A percentile compares a stretch with the other conserved stretches of the same genome.
phyloP scores from a whole-genome alignment of 1,140 invertebrate genomes.

The Parapsyche elsis region DNA sequence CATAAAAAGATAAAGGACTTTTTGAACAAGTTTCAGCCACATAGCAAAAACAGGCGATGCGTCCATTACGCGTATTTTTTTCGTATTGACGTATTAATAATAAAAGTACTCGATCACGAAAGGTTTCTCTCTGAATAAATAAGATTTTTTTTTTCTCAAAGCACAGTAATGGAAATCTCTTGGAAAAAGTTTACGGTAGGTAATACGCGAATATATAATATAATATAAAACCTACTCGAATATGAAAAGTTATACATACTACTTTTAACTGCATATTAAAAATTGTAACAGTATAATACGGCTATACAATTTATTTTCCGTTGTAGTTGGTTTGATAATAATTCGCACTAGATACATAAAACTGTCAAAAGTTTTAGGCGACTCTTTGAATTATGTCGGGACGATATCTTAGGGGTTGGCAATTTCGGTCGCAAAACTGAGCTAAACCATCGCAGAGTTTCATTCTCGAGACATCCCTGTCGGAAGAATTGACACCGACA shows the following conservation, averaged over 20 bases:
- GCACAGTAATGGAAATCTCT: background rate
- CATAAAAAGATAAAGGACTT: constrained; percentile 41
- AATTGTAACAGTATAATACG: background rate
- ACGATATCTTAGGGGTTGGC: constrained; percentile 25
- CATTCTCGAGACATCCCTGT: background rate
- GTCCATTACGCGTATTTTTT: constrained; percentile 34
- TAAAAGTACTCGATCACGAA: constrained; percentile 29
- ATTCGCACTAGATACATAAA: constrained; percentile 43
- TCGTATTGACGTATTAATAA: constrained; percentile 37
- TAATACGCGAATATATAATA: background rate
- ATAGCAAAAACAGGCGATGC: constrained; percentile 18
- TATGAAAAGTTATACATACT: background rate
- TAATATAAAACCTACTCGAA: background rate
- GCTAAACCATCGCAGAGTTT: background rate
- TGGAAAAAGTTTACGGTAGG: background rate
- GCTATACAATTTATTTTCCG: background rate
- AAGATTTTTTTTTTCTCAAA: constrained; percentile 3
- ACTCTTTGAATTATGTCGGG: constrained; percentile 27
- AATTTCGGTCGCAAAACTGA: constrained; percentile 33
- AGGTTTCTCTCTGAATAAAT: constrained; percentile 13
- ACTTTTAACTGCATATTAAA: constrained; percentile 15
- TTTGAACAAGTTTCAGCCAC: constrained; percentile 32
- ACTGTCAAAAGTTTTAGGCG: constrained; percentile 43
- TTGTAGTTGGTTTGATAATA: constrained; percentile 14
- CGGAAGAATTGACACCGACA: constrained; percentile 3